These are phyloP conservation scores for Eledone cirrhosa DNA, from an alignment of 2,888 invertebrate genomes.

Conservation along the genomic window DNA sequence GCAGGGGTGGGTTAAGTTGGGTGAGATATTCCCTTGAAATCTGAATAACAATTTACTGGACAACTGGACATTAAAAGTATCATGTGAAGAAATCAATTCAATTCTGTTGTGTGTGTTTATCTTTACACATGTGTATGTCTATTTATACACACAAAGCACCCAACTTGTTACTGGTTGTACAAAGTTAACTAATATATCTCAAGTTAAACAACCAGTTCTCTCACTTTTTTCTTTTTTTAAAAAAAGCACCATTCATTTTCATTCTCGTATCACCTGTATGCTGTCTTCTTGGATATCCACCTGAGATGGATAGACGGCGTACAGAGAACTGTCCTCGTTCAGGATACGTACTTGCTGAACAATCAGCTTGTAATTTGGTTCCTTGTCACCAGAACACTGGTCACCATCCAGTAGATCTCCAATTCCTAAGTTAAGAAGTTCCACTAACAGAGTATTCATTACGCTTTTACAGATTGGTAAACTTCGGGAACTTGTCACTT, in stretches of 20 bases:
- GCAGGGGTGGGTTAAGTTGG: too few relatives aligned
- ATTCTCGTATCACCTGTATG: constrained; percentile 50
- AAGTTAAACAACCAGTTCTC: too few relatives aligned
- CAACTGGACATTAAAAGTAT: too few relatives aligned
- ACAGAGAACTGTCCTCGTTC: constrained; percentile 76
- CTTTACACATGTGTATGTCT: too few relatives aligned
- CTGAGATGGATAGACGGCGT: constrained; percentile 82
- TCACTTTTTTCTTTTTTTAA: neutral
- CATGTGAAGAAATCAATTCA: too few relatives aligned
- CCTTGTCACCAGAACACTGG: constrained; percentile 17
- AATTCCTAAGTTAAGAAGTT: constrained; percentile 70
- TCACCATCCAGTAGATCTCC: constrained; percentile 37
- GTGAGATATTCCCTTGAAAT: too few relatives aligned
- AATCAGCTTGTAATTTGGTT: constrained; percentile 43
- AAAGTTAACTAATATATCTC: too few relatives aligned
- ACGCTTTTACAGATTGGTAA: constrained; percentile 75
- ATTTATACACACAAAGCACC: too few relatives aligned
- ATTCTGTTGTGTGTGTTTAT: too few relatives aligned
- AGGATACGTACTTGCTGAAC: constrained; percentile 79
- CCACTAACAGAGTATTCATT: constrained; percentile 75
- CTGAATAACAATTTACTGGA: too few relatives aligned
- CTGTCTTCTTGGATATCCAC: constrained; percentile 72
- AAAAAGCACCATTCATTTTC: neutral
- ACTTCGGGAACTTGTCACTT: constrained; percentile 79
- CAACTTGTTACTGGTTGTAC: too few relatives aligned